These are phyloP conservation scores for Dromas ardeola DNA, from an alignment of 2,113 vertebrate species.

Conservation along the genomic window DNA sequence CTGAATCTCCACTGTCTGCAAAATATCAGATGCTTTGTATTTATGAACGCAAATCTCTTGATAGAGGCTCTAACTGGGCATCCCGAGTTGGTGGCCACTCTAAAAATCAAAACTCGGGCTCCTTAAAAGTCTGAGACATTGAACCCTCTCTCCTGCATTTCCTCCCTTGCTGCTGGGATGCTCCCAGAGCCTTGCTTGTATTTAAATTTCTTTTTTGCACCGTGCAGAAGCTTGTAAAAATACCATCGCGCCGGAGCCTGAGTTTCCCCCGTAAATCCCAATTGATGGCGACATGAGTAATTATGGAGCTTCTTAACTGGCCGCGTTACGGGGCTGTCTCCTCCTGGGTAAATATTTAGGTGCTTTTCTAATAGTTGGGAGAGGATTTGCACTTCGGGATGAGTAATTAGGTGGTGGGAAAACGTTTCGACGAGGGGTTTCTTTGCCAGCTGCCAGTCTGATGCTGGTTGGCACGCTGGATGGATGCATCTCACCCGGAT, in stretches of 20 bases:
- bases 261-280: not conserved
- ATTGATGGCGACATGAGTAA: not conserved
- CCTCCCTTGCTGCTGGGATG: not conserved
- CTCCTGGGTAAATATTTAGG: not conserved
- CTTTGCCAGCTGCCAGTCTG: not conserved
- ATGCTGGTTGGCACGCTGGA: not conserved
- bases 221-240: not conserved
- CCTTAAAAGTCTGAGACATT: not conserved
- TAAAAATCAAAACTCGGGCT: not conserved
- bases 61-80: not conserved
- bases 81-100: fast-evolving
- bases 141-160: not conserved
- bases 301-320: not conserved
- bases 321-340: not conserved
- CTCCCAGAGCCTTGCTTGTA: not conserved
- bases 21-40: not conserved
- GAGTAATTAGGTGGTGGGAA: not conserved
- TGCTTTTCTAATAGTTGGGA: not conserved
- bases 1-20: not conserved
- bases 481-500: not conserved
- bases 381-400: not conserved
- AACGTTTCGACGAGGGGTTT: not conserved
- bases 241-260: fast-evolving
- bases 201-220: not conserved
- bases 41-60: not conserved